A percentile compares a stretch with the other conserved stretches of the same genome.
phyloP scores from a whole-genome alignment of 2,888 invertebrate genomes.

The Cynaeus angustus region DNA sequence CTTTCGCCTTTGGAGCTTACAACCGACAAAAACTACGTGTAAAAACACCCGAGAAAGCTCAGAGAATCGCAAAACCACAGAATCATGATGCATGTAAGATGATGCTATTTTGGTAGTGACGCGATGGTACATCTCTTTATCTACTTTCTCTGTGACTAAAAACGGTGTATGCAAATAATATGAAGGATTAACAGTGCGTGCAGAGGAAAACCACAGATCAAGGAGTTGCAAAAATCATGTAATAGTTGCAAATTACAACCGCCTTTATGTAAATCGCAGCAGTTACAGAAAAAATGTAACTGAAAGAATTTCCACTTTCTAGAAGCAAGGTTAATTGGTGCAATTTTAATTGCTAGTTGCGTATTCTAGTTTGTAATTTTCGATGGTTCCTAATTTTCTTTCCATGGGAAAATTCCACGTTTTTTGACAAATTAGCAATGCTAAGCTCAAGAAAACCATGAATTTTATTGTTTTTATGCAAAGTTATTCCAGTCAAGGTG shows the following conservation, averaged over 20 bases:
- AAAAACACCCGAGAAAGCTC: too few species aligned
- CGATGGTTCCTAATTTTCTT: not conserved
- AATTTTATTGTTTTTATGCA: slow-evolving; percentile 9
- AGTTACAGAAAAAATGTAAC: slow-evolving; percentile 7
- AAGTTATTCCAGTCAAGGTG: not conserved
- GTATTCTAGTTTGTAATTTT: not conserved
- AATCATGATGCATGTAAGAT: too few species aligned
- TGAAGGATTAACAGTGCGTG: not conserved
- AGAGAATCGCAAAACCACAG: too few species aligned
- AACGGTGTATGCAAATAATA: too few species aligned
- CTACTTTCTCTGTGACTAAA: too few species aligned
- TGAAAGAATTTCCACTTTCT: slow-evolving; percentile 42
- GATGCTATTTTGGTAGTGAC: too few species aligned
- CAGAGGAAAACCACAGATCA: not conserved
- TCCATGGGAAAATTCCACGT: not conserved
- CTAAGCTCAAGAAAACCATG: not conserved
- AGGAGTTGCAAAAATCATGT: slow-evolving; percentile 6
- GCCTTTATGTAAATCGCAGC: slow-evolving; percentile 21
- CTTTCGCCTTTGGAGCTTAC: too few species aligned
- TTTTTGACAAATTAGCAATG: not conserved
- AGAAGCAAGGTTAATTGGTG: slow-evolving; percentile 34
- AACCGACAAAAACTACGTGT: too few species aligned
- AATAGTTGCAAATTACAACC: slow-evolving; percentile 18
- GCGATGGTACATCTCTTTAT: too few species aligned
- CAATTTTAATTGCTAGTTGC: slow-evolving; percentile 10